phyloP scores from a whole-genome alignment of 2,797 vertebrate species.

The Fratercula arctica region DNA sequence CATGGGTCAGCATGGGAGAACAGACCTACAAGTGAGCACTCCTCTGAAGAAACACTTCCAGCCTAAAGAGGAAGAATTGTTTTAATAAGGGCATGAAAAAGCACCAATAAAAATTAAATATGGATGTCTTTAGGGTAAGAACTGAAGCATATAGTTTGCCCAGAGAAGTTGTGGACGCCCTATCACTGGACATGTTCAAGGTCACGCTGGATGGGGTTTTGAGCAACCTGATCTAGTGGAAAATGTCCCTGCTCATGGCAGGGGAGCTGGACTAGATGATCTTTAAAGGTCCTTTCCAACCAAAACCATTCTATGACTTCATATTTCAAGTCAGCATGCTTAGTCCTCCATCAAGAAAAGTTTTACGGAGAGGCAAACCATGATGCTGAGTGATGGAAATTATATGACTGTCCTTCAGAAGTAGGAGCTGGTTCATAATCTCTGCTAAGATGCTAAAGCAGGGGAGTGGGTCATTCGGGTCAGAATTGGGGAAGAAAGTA shows the following conservation, averaged over 20 bases:
- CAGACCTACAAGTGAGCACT: rapidly evolving
- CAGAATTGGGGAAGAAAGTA: background rate
- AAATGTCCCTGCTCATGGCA: background rate
- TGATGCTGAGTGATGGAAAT: background rate
- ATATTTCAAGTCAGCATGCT: background rate
- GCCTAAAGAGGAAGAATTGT: background rate
- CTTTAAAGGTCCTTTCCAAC: background rate
- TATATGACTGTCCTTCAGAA: background rate
- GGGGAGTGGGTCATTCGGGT: background rate
- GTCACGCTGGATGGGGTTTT: background rate
- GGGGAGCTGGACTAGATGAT: background rate
- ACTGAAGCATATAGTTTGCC: background rate
- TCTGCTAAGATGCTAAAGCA: background rate
- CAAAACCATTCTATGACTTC: background rate
- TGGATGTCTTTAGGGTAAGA: background rate
- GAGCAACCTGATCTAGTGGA: background rate
- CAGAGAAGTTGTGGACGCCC: background rate
- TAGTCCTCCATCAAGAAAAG: background rate
- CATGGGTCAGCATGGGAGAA: rapidly evolving
- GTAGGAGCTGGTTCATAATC: background rate
- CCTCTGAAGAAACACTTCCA: background rate
- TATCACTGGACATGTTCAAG: background rate
- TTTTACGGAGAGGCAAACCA: background rate
- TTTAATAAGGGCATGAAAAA: background rate
- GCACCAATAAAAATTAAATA: background rate